Evolutionary conservation across 2,888 invertebrate genomes (phyloP), one percentile per base, ranked within the genome.

Genomic region (Synergus itoensis): DNA sequence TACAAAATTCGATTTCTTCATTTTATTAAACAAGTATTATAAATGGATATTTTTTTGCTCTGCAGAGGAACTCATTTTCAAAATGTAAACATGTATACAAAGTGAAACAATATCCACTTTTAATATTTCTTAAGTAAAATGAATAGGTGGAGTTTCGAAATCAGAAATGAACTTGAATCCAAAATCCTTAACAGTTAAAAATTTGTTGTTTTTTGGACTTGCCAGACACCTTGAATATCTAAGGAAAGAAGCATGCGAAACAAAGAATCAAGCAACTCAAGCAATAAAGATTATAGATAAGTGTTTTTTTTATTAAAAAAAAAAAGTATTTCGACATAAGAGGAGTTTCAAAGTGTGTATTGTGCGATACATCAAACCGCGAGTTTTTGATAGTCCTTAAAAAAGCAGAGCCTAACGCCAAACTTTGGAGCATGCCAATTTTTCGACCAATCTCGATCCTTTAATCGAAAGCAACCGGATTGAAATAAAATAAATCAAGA

Each of bases 271-370:
- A 36, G 40, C 36, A 53, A 36, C 28, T 36, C 16, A 73, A n/a
- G n/a, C 28, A 28, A 28, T 73, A 48, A 36, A 53, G n/a, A 48
- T 40, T 57, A 4, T 40, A 73, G 36, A 53, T 73, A 16, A 57
- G 53, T 36, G 40, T 53, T 73, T 73, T 69, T 64, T 65, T 73
- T 73, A 57, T 73, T 73, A 73, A 53, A 57, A 73, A 73, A 73
- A 73, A 73, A 73, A 53, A 73, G 73, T 73, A 45, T 69, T 73
- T 73, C 53, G 53, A 53, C 53, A 73, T 73, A 73, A 73, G 73
- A 73, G 28, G 48, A n/a, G 73, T 48, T 48, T 53, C 36, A 53
- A 36, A 53, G 53, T 36, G 73, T 73, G n/a, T 53, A 73, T 53
- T 73, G 73, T 73, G 36, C 36, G 53, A n/a, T n/a, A 36, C 36